Percentiles rank a stretch among this genome's conserved stretches.
phyloP scores from a whole-genome alignment of 2,888 invertebrate genomes.

The Xestia c-nigrum region DNA sequence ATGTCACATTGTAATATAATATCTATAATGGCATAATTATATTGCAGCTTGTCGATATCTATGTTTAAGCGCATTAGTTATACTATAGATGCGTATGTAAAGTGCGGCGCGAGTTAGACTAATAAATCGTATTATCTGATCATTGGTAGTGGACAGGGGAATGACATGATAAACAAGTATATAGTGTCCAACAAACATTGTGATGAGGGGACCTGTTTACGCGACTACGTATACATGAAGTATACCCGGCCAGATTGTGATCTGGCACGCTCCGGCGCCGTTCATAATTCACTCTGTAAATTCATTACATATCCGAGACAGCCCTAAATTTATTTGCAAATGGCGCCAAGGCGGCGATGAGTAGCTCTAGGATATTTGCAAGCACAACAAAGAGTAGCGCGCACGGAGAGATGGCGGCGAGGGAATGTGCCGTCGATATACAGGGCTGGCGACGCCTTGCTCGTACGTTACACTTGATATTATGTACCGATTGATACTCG shows the following conservation, averaged over 20 bases:
- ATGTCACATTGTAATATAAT: slow-evolving; percentile 65
- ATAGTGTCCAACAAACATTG: slow-evolving; percentile 74
- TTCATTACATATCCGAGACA: slow-evolving; percentile 88
- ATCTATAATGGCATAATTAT: slow-evolving; percentile 63
- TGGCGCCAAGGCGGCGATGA: slow-evolving; percentile 87
- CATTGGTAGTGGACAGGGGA: slow-evolving; percentile 69
- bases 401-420: slow-evolving; percentile 70
- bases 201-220: slow-evolving; percentile 84
- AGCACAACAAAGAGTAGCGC: slow-evolving; percentile 80
- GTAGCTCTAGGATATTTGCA: slow-evolving; percentile 84
- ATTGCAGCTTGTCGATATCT: slow-evolving; percentile 47
- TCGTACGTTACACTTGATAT: slow-evolving; percentile 22
- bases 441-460: slow-evolving; percentile 61
- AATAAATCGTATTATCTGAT: slow-evolving; percentile 75
- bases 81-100: slow-evolving; percentile 37
- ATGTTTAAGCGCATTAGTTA: slow-evolving; percentile 39
- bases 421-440: slow-evolving; percentile 63
- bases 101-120: slow-evolving; percentile 57
- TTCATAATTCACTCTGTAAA: slow-evolving; percentile 87
- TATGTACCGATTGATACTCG: not conserved
- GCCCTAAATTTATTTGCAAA: slow-evolving; percentile 89
- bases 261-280: slow-evolving; percentile 84
- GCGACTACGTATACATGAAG: slow-evolving; percentile 55
- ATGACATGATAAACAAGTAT: slow-evolving; percentile 75
- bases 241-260: slow-evolving; percentile 82